Base-by-base conservation (phyloP, 1,140 invertebrate species). In the Rhysida immarginata region DNA sequence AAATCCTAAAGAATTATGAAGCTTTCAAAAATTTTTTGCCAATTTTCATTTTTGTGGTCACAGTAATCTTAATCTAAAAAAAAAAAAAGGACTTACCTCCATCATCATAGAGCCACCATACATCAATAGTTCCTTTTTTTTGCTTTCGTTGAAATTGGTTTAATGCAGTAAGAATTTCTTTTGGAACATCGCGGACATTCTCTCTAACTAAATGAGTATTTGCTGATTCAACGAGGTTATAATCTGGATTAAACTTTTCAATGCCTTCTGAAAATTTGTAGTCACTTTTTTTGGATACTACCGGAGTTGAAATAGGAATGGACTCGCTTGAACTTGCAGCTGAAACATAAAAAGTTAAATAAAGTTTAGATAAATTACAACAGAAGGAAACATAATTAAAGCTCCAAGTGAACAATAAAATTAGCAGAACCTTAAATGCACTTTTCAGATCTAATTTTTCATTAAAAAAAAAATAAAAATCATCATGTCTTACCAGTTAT, bases 41-140 rank as follows among this genome's bases (percentile, higher is more conserved):
- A n/a, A n/a, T n/a, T n/a, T n/a, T n/a, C n/a, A n/a, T n/a, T n/a
- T n/a, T n/a, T n/a, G n/a, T n/a, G n/a, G n/a, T n/a, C n/a, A n/a
- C n/a, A n/a, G n/a, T n/a, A n/a, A n/a, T n/a, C n/a, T n/a, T n/a
- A n/a, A n/a, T n/a, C n/a, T n/a, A n/a, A n/a, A n/a, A n/a, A n/a
- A n/a, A n/a, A n/a, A n/a, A n/a, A n/a, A n/a, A n/a, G n/a, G n/a
- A n/a, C 43, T 69, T 66, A 78, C 87, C 89, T 66, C 90, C 94
- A 73, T 96, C 93, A 71, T 96, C 94, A 71, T 95, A 96, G 46
- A 96, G 70, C 94, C 93, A 96, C 87, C 91, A 96, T 21, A 96
- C 90, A 71, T 96, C 92, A 58, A 96, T 84, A 0, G 79, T 84
- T 24, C 88, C 87, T 57, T 64, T 65, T 23, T 60, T 58, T 26